Percentiles rank a stretch among this genome's conserved stretches.
Conservation (phyloP, 1,140 invertebrate genomes). For the Leptoteleia sp. region DNA sequence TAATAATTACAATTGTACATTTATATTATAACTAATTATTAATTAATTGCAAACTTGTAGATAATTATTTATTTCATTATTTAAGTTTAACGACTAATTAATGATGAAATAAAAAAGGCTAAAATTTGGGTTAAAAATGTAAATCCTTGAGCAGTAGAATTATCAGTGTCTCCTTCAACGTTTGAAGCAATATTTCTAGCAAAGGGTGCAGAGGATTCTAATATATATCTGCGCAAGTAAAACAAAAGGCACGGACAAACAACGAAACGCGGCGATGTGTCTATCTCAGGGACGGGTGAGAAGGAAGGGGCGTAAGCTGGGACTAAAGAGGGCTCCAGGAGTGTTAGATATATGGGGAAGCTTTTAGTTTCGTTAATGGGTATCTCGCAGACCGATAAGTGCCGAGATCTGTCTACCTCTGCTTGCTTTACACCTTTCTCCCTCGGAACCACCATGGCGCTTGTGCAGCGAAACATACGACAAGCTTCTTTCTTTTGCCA, state of each 20-base stretch:
- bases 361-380: slow-evolving; percentile 81
- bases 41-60: too few relatives aligned
- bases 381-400: slow-evolving; percentile 81
- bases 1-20: too few relatives aligned
- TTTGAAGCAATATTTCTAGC: slow-evolving; percentile 43
- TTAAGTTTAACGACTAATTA: too few relatives aligned
- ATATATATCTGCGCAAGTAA: slow-evolving; percentile 77
- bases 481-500: slow-evolving; percentile 56
- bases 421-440: slow-evolving; percentile 79
- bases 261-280: slow-evolving; percentile 76
- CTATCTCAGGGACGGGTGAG: slow-evolving; percentile 74
- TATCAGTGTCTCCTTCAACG: slow-evolving; percentile 11
- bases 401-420: slow-evolving; percentile 79
- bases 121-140: slow-evolving; percentile 24
- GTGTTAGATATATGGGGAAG: slow-evolving; percentile 79
- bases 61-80: too few relatives aligned
- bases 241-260: slow-evolving; percentile 78
- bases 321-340: slow-evolving; percentile 64
- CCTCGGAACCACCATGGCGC: slow-evolving; percentile 67
- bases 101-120: not conserved
- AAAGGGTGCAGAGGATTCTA: slow-evolving; percentile 56
- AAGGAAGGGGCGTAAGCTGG: slow-evolving; percentile 65
- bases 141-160: slow-evolving; percentile 24
- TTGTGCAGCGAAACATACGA: slow-evolving; percentile 50
- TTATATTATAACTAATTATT: too few relatives aligned